Evolutionary conservation across 2,888 invertebrate species (phyloP).

Genomic region (Stenolophus ochropezus): DNA sequence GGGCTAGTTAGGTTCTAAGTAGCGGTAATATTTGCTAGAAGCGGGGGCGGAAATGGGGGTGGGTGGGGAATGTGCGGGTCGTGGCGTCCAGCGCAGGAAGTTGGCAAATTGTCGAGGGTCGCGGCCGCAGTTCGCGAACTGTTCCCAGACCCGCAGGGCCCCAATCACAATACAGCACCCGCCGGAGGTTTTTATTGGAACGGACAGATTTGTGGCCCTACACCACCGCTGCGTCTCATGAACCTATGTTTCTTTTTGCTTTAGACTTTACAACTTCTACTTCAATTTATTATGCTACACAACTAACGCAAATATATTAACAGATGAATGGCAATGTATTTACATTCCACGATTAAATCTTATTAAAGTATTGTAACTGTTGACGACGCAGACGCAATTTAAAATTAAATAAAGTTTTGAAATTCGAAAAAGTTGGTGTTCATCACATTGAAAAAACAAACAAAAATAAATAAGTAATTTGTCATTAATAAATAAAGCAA

Average conservation of each 20-base stretch:
- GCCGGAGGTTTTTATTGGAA: conserved; percentile 31
- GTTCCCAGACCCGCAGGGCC: background rate
- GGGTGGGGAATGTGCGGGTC: background rate
- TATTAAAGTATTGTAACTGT: too few relatives aligned
- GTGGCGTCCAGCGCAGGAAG: conserved; percentile 21
- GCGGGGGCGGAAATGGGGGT: background rate
- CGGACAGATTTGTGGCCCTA: conserved; percentile 24
- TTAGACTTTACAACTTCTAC: conserved; percentile 17
- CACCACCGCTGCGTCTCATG: background rate
- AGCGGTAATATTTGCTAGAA: background rate
- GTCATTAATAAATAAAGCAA: too few relatives aligned
- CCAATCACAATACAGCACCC: conserved; percentile 40
- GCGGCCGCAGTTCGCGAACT: background rate
- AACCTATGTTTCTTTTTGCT: conserved; percentile 2
- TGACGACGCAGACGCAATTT: too few relatives aligned
- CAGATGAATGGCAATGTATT: too few relatives aligned
- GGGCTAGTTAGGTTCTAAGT: too few relatives aligned
- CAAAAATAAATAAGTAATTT: too few relatives aligned
- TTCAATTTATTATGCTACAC: background rate
- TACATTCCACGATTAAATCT: too few relatives aligned
- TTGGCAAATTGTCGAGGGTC: conserved; percentile 38
- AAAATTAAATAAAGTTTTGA: too few relatives aligned
- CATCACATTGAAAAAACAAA: too few relatives aligned
- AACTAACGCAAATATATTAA: too few relatives aligned
- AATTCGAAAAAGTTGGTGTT: too few relatives aligned